phyloP scores from a whole-genome alignment of 1,140 invertebrate genomes.

The Adelges cooleyi region DNA sequence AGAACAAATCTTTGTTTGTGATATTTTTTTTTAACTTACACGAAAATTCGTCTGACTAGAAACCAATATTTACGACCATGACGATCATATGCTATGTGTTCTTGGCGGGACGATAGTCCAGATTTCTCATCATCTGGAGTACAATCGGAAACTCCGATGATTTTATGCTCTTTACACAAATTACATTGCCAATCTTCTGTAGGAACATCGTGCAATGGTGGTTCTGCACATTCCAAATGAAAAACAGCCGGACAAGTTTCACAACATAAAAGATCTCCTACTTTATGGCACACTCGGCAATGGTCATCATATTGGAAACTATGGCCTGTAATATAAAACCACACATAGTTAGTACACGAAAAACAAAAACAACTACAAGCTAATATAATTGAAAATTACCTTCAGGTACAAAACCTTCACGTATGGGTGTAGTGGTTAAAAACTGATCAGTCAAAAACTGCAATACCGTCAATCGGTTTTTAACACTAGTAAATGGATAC shows the following conservation, averaged over 20 bases:
- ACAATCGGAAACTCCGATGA: constrained; percentile 82
- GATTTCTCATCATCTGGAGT: constrained; percentile 82
- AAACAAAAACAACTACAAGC: too few relatives aligned
- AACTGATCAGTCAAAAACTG: constrained; percentile 89
- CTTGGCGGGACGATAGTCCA: constrained; percentile 79
- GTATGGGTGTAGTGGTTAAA: constrained; percentile 79
- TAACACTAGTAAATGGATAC: constrained; percentile 78
- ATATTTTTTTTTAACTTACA: constrained; percentile 60
- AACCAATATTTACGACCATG: constrained; percentile 96
- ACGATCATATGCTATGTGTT: constrained; percentile 85
- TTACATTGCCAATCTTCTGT: constrained; percentile 94
- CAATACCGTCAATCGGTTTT: constrained; percentile 72
- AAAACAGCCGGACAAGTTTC: constrained; percentile 94
- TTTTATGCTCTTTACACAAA: constrained; percentile 81
- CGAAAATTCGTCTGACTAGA: constrained; percentile 75
- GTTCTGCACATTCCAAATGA: constrained; percentile 90
- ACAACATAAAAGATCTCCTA: constrained; percentile 90
- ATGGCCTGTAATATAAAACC: constrained; percentile 43
- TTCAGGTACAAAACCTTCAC: constrained; percentile 88
- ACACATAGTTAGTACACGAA: neutral
- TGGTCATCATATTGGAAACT: constrained; percentile 90
- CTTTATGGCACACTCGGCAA: constrained; percentile 84
- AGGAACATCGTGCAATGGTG: constrained; percentile 81
- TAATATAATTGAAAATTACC: too few relatives aligned
- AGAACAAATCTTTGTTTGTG: constrained; percentile 14